Conservation (phyloP, 2,888 invertebrate species). For the Pyrgus malvae region DNA sequence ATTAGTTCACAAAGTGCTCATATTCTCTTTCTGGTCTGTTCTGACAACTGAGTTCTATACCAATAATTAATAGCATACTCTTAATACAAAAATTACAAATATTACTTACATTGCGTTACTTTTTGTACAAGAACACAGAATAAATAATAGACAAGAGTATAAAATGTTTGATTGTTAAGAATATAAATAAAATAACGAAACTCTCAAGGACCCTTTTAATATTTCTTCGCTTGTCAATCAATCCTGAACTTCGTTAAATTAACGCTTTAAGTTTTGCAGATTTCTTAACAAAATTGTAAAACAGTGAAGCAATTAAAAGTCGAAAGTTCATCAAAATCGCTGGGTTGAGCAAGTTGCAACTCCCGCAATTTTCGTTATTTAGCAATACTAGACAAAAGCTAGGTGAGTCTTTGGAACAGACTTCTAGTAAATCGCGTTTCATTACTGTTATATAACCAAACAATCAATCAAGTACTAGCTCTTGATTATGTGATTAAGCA, state of each 20-base stretch:
- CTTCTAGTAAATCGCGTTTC: slow-evolving; percentile 42
- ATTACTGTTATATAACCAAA: slow-evolving; percentile 42
- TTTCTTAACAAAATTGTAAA: slow-evolving; percentile 14
- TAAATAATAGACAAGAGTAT: too few species aligned
- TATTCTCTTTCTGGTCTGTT: too few species aligned
- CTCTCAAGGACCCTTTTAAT: too few species aligned
- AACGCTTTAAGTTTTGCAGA: neutral
- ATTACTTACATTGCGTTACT: too few species aligned
- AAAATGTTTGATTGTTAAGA: too few species aligned
- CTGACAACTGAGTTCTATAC: too few species aligned
- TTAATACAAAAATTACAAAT: too few species aligned
- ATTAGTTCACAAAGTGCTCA: too few species aligned
- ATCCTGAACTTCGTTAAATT: neutral
- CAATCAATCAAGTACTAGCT: slow-evolving; percentile 47
- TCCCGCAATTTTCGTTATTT: slow-evolving; percentile 3
- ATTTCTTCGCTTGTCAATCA: neutral
- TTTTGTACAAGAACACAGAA: too few species aligned
- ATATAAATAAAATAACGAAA: too few species aligned
- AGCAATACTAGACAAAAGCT: neutral
- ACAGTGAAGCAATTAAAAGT: slow-evolving; percentile 22
- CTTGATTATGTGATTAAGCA: slow-evolving; percentile 69
- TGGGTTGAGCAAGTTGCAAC: slow-evolving; percentile 7
- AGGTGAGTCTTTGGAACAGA: slow-evolving; percentile 15
- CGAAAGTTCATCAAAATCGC: slow-evolving; percentile 16
- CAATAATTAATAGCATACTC: too few species aligned